phyloP scores from a whole-genome alignment of 1,140 invertebrate species.

The Uloborus diversus region DNA sequence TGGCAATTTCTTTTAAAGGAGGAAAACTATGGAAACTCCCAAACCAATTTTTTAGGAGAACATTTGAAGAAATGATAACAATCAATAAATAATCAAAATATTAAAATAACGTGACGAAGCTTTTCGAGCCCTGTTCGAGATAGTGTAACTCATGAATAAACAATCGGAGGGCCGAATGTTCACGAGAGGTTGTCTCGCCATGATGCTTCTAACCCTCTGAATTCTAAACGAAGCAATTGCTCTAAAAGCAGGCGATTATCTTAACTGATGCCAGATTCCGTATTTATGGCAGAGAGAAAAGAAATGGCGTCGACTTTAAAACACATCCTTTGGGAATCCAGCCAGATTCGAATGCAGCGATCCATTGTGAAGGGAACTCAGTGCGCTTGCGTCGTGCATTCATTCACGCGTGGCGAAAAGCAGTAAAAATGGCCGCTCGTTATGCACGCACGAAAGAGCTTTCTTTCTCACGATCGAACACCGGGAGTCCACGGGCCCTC shows the following conservation, averaged over 20 bases:
- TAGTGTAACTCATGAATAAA: no score
- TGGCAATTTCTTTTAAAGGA: no score
- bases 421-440: slow-evolving; percentile 56
- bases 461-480: slow-evolving; percentile 54
- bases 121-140: no score
- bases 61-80: no score
- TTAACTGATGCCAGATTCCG: not conserved
- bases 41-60: no score
- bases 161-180: no score
- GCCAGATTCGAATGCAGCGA: slow-evolving; percentile 31
- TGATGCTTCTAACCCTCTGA: no score
- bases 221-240: slow-evolving; percentile 5
- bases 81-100: no score
- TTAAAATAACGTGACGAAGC: no score
- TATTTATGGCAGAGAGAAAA: slow-evolving; percentile 6
- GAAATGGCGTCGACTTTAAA: slow-evolving; percentile 41
- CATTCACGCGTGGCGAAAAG: slow-evolving; percentile 55
- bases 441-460: slow-evolving; percentile 50
- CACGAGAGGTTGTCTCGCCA: no score
- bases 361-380: slow-evolving; percentile 20
- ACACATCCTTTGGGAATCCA: slow-evolving; percentile 27
- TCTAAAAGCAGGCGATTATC: slow-evolving; percentile 34
- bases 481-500: not conserved
- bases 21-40: no score
- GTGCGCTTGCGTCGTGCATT: slow-evolving; percentile 43